Evolutionary conservation across 2,797 vertebrate genomes (phyloP).

Genomic region (Meriones psammophilus): DNA sequence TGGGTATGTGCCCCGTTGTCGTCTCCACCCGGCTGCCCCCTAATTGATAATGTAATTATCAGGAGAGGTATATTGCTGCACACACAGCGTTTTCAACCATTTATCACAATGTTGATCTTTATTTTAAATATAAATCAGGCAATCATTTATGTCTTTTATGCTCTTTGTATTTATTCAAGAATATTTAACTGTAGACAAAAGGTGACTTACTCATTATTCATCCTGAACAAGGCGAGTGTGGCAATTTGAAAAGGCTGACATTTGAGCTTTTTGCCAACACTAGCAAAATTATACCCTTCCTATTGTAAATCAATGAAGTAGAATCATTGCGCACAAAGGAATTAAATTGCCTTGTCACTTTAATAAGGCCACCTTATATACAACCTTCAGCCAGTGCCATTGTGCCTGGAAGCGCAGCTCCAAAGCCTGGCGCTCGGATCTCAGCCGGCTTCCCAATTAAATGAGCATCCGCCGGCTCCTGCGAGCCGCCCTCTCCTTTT

Average conservation of each 20-base stretch:
- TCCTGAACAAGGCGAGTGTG: slow-evolving; percentile 94
- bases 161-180: slow-evolving; percentile 95
- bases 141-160: slow-evolving; percentile 91
- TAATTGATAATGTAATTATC: slow-evolving; percentile 88
- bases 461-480: slow-evolving; percentile 87
- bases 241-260: slow-evolving; percentile 97
- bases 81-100: slow-evolving; percentile 88
- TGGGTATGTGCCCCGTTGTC: not conserved
- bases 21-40: slow-evolving; percentile 43
- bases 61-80: slow-evolving; percentile 87
- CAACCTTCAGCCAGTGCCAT: slow-evolving; percentile 93
- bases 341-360: slow-evolving; percentile 94
- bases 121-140: slow-evolving; percentile 94
- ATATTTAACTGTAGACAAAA: slow-evolving; percentile 98
- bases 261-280: slow-evolving; percentile 97
- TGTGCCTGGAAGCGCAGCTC: slow-evolving; percentile 88
- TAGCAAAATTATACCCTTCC: slow-evolving; percentile 95
- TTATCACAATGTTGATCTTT: slow-evolving; percentile 94
- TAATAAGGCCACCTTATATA: slow-evolving; percentile 94
- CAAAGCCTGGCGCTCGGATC: slow-evolving; percentile 87
- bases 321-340: slow-evolving; percentile 94
- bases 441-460: slow-evolving; percentile 90
- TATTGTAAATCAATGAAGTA: slow-evolving; percentile 96
- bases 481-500: slow-evolving; percentile 84
- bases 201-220: slow-evolving; percentile 97